These are phyloP conservation scores for Nixonia krombeini DNA, from an alignment of 1,140 invertebrate genomes.

Conservation along the genomic window DNA sequence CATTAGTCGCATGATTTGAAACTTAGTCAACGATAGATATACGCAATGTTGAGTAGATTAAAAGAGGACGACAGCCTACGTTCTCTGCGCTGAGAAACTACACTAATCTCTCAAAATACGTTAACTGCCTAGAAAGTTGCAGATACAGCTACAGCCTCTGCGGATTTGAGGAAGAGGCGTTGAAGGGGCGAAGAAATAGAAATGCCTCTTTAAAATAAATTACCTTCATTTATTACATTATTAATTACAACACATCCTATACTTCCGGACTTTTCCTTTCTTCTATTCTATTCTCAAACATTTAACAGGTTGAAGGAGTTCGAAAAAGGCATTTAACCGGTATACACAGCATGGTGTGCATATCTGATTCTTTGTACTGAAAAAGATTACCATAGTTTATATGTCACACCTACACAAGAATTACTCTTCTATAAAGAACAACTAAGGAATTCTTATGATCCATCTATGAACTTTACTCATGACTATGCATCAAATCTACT, in stretches of 20 bases:
- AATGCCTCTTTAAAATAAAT: slow-evolving; percentile 32
- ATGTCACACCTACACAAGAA: no score
- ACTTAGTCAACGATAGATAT: slow-evolving; percentile 14
- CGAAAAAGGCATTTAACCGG: no score
- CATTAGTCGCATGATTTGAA: slow-evolving; percentile 37
- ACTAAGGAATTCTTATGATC: no score
- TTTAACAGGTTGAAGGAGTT: no score
- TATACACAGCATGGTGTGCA: no score
- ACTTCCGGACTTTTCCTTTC: slow-evolving; percentile 10
- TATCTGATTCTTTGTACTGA: no score
- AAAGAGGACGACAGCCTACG: slow-evolving; percentile 22
- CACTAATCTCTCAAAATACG: not conserved
- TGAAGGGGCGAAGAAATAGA: slow-evolving; percentile 25
- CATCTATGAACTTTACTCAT: no score
- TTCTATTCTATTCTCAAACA: not conserved
- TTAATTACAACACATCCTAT: slow-evolving; percentile 25
- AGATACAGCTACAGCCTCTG: not conserved
- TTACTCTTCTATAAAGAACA: no score
- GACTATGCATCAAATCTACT: no score
- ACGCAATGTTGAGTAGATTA: slow-evolving; percentile 32
- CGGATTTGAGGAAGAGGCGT: slow-evolving; percentile 18
- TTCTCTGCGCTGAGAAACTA: slow-evolving; percentile 1
- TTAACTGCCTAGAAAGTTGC: not conserved
- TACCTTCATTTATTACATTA: slow-evolving; percentile 31
- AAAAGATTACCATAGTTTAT: no score